A percentile compares a stretch with the other conserved stretches of the same genome.
These are phyloP conservation scores for Chymomyza amoena DNA, from an alignment of 2,888 invertebrate genomes.

Conservation along the genomic window DNA sequence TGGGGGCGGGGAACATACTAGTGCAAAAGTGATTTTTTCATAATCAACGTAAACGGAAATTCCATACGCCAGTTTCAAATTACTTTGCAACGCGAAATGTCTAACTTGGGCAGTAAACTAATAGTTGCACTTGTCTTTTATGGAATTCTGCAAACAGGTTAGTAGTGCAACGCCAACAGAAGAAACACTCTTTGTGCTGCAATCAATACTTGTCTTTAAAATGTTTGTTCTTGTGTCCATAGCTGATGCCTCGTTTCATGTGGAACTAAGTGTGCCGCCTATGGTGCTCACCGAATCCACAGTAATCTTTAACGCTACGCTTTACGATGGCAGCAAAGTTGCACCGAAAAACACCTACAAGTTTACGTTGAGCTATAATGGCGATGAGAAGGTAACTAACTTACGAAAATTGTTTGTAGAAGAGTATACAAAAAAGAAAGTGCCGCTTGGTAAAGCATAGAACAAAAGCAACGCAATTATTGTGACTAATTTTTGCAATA, in stretches of 20 bases:
- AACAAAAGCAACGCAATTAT: neutral
- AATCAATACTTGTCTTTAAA: constrained; percentile 33
- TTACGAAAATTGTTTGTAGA: neutral
- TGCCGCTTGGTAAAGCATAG: neutral
- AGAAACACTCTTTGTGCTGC: neutral
- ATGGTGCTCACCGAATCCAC: constrained; percentile 86
- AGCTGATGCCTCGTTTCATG: constrained; percentile 66
- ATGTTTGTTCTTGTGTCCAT: constrained; percentile 7
- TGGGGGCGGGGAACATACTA: neutral
- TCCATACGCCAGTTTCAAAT: constrained; percentile 22
- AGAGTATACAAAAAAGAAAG: constrained; percentile 26
- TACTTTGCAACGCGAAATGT: constrained; percentile 42
- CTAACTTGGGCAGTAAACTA: constrained; percentile 14
- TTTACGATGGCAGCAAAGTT: constrained; percentile 61
- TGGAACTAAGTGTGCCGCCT: constrained; percentile 82
- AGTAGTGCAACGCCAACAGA: neutral
- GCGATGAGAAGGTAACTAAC: constrained; percentile 45
- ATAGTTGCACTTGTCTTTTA: constrained; percentile 35
- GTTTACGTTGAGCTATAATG: constrained; percentile 82
- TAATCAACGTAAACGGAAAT: constrained; percentile 37
- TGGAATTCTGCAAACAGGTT: constrained; percentile 49
- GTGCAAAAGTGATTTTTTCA: constrained; percentile 37
- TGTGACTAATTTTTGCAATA: constrained; percentile 34
- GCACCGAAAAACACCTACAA: constrained; percentile 79
- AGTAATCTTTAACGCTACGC: constrained; percentile 82